phyloP scores from a whole-genome alignment of 92 coral and sea anemone genomes.

The Porites cylindrica region DNA sequence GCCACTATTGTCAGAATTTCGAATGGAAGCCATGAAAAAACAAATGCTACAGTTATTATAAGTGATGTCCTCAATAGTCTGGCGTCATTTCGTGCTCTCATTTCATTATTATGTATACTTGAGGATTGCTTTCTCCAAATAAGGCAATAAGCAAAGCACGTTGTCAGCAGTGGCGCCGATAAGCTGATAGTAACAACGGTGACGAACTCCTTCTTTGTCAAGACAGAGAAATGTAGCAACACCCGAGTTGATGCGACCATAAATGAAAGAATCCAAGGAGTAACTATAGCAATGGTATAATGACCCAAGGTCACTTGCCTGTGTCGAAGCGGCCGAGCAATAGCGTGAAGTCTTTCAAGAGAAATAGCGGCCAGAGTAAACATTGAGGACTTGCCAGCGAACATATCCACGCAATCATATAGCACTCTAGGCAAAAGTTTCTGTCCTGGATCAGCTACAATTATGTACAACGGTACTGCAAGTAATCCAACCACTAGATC shows the following conservation, averaged over 20 bases:
- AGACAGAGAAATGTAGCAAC: not conserved
- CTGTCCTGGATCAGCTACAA: not conserved
- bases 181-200: not conserved
- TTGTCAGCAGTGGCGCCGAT: not conserved
- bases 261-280: constrained; percentile 54
- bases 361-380: constrained; percentile 64
- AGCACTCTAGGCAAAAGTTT: not conserved
- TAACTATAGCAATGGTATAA: constrained; percentile 41
- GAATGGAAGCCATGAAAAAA: constrained; percentile 24
- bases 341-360: constrained; percentile 64
- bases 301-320: constrained; percentile 12
- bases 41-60: constrained; percentile 15
- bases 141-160: not conserved
- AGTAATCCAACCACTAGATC: constrained; percentile 70
- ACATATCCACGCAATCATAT: constrained; percentile 50
- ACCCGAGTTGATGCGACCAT: constrained; percentile 9
- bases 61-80: constrained; percentile 1
- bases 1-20: not conserved
- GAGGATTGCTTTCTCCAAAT: constrained; percentile 3
- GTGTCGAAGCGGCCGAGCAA: constrained; percentile 60
- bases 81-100: not conserved
- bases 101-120: not conserved
- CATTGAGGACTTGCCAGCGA: constrained; percentile 67
- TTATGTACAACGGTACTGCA: constrained; percentile 57
- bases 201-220: not conserved